Conservation (phyloP, 2,888 invertebrate species). For the Megastigmus dorsalis region DNA sequence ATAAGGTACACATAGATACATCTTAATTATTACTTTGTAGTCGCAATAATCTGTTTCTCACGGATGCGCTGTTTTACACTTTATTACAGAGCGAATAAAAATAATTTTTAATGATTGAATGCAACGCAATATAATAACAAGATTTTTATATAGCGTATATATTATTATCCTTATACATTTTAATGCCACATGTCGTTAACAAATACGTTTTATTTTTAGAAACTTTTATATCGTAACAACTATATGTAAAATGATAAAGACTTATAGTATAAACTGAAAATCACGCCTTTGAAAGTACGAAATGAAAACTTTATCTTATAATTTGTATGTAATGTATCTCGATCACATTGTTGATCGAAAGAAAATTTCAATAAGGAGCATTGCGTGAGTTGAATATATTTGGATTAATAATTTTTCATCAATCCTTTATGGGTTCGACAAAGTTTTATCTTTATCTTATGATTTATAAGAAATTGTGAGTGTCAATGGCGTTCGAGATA, state of each 20-base stretch:
- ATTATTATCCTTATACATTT: conserved; percentile 1
- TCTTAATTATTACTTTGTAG: conserved; percentile 32
- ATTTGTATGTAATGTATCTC: conserved; percentile 14
- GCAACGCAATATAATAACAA: conserved; percentile 27
- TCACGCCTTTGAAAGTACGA: too few species aligned
- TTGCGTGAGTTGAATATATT: too few species aligned
- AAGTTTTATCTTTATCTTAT: neutral
- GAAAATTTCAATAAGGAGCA: neutral
- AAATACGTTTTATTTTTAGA: conserved; percentile 6
- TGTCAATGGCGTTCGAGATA: conserved; percentile 24
- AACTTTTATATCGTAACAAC: conserved; percentile 5
- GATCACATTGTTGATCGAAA: conserved; percentile 16
- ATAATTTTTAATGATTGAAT: conserved; percentile 27
- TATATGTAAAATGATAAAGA: too few species aligned
- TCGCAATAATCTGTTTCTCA: conserved; percentile 17
- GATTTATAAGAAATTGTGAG: neutral
- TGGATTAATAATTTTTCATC: too few species aligned
- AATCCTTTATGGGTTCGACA: too few species aligned
- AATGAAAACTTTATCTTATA: too few species aligned
- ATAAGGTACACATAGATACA: conserved; percentile 48
- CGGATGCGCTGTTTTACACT: conserved; percentile 40
- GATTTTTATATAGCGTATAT: neutral
- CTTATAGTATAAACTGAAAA: too few species aligned
- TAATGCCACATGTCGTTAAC: conserved; percentile 2
- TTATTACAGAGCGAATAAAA: conserved; percentile 50